Base-by-base conservation (phyloP, 37 sponge, comb jelly and placozoan species). In the Tethya wilhelma region DNA sequence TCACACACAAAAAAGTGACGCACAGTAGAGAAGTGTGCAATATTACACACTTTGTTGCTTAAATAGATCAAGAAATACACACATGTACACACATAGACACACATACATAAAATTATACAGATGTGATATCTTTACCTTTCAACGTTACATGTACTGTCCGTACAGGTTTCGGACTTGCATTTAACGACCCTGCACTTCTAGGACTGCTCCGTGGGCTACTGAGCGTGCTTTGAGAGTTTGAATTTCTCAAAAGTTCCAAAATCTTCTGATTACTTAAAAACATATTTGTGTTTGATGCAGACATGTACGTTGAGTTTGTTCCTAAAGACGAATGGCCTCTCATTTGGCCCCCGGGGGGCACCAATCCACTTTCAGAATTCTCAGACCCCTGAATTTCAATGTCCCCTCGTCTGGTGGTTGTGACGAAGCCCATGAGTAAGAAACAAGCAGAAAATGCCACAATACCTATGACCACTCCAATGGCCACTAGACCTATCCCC, bases 391-490 rank as follows among this genome's bases (percentile, higher is more conserved):
- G 46, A 30, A 19, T 43, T 5, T 38, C 46, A 3, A 19, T 45
- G 4, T 62, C 73, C 4, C 2, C 30, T 8, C 57, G 22, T 31
- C 60, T 53, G 2, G 22, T 65, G 2, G 64, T 73, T 26, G 77
- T 74, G 40, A 75, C 80, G 37, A 86, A 39, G 43, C 91, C 77
- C 20, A 81, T 30, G 29, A 86, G n/a, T 22, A 78, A 33, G 33
- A 81, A 81, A 2, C 75, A 49, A 4, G 87, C 67, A 0, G 91
- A 82, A 57, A 91, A 86, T 0, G 64, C 56, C 31, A 91, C 78
- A 59, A 91, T 86, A 4, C 91, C 83, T 8, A 77, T 57, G 7
- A 91, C 87, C 8, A 81, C 77, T 5, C 83, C 87, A 0, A 91
- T 36, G 38, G 83, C 81, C n/a, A 91, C 82, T 19, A 91, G 69